phyloP scores from a whole-genome alignment of 2,888 invertebrate species.

The Drosophila neotestacea region DNA sequence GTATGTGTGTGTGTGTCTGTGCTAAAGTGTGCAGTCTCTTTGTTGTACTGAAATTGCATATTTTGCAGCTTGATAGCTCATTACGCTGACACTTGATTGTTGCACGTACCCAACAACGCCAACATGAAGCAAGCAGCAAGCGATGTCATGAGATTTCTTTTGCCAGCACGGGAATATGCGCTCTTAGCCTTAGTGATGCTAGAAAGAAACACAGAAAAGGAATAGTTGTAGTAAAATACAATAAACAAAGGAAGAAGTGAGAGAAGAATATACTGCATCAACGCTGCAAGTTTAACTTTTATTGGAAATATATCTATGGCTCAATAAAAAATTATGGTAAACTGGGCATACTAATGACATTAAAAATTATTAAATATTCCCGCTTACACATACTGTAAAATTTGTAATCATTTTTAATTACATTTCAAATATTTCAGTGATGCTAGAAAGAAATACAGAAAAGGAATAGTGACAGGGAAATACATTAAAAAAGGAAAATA shows the following conservation, averaged over 20 bases:
- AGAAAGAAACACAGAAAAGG: not conserved
- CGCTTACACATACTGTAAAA: too few species aligned
- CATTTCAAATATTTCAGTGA: too few species aligned
- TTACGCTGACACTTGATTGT: slow-evolving; percentile 81
- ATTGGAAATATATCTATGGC: too few species aligned
- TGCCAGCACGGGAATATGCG: slow-evolving; percentile 29
- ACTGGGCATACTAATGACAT: too few species aligned
- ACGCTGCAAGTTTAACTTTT: not conserved
- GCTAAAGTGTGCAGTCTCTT: slow-evolving; percentile 37
- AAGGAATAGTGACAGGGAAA: too few species aligned
- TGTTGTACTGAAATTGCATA: slow-evolving; percentile 77
- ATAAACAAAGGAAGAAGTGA: not conserved
- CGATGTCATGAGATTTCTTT: slow-evolving; percentile 31
- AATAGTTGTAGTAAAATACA: not conserved
- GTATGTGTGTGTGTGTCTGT: slow-evolving; percentile 5
- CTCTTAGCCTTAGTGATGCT: slow-evolving; percentile 33
- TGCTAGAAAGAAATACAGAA: too few species aligned
- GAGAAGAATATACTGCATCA: not conserved
- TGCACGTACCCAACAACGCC: slow-evolving; percentile 61
- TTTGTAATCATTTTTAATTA: too few species aligned
- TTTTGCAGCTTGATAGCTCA: slow-evolving; percentile 82
- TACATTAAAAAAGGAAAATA: too few species aligned
- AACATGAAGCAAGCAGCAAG: slow-evolving; percentile 19
- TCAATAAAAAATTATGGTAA: too few species aligned
- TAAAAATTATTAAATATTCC: too few species aligned